These are phyloP conservation scores for Nesidiocoris tenuis DNA, from an alignment of 2,888 invertebrate species.

Conservation along the genomic window DNA sequence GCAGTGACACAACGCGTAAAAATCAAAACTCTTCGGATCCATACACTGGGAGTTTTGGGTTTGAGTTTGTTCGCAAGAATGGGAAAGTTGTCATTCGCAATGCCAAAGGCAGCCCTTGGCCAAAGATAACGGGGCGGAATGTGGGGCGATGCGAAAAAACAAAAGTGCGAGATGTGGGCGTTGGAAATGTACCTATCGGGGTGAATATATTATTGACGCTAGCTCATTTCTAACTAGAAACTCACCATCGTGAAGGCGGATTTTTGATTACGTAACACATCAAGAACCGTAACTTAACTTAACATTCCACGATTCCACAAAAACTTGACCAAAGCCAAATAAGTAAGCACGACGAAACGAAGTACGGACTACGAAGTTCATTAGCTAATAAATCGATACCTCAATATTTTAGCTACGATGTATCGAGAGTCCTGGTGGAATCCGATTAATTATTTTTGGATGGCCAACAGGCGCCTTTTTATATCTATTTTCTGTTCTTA, in stretches of 20 bases:
- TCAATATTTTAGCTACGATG: too few relatives aligned
- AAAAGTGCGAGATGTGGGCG: neutral
- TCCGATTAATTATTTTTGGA: too few relatives aligned
- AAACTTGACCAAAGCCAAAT: neutral
- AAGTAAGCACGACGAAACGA: too few relatives aligned
- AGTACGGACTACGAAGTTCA: too few relatives aligned
- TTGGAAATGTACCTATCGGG: neutral
- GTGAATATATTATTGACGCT: neutral
- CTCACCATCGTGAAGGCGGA: conserved; percentile 35
- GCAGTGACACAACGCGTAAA: conserved; percentile 37
- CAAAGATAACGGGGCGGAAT: conserved; percentile 2
- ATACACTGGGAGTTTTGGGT: conserved; percentile 7
- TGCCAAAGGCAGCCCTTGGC: neutral
- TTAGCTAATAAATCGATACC: too few relatives aligned
- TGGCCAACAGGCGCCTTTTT: too few relatives aligned
- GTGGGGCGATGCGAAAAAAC: neutral
- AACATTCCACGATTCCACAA: neutral
- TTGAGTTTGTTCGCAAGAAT: neutral
- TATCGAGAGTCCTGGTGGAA: too few relatives aligned
- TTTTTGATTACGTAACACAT: conserved; percentile 27
- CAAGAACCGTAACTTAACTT: neutral
- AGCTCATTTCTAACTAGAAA: conserved; percentile 1
- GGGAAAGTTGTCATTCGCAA: neutral
- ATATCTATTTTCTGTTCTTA: too few relatives aligned
- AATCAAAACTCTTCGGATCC: neutral